Evolutionary conservation across 2,113 vertebrate species (phyloP).

Genomic region (Fulica atra): DNA sequence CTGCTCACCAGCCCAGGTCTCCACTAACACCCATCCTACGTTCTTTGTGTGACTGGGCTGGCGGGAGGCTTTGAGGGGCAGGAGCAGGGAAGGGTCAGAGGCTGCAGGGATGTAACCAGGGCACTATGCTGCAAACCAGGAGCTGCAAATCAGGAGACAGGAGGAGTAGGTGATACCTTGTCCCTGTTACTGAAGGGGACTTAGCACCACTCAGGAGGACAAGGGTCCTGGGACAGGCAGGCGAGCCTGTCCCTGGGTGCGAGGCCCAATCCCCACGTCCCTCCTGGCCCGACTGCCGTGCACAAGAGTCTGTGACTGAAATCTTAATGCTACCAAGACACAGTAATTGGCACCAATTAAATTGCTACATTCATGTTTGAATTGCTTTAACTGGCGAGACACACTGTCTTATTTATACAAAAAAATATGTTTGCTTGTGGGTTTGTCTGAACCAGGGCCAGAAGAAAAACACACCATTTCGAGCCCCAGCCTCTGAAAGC

Average conservation of each 20-base stretch:
- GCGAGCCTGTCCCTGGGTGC: background rate
- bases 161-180: background rate
- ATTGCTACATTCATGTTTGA: slow-evolving; percentile 80
- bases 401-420: slow-evolving; percentile 79
- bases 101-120: background rate
- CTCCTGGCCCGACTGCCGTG: background rate
- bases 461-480: slow-evolving; percentile 51
- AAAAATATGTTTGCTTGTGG: slow-evolving; percentile 79
- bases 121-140: background rate
- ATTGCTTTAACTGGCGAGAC: slow-evolving; percentile 78
- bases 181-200: background rate
- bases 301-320: slow-evolving; percentile 61
- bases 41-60: background rate
- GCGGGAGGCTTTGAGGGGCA: background rate
- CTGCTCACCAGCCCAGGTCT: background rate
- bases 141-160: background rate
- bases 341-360: slow-evolving; percentile 77
- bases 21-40: background rate
- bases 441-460: slow-evolving; percentile 70
- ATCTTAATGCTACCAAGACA: slow-evolving; percentile 70
- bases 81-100: background rate
- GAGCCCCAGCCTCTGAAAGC: background rate
- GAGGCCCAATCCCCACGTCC: background rate
- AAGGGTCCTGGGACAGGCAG: background rate
- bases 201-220: fast-evolving